These are phyloP conservation scores for Chamaedrilus cognettii DNA, from an alignment of 2,888 invertebrate species.

Conservation along the genomic window DNA sequence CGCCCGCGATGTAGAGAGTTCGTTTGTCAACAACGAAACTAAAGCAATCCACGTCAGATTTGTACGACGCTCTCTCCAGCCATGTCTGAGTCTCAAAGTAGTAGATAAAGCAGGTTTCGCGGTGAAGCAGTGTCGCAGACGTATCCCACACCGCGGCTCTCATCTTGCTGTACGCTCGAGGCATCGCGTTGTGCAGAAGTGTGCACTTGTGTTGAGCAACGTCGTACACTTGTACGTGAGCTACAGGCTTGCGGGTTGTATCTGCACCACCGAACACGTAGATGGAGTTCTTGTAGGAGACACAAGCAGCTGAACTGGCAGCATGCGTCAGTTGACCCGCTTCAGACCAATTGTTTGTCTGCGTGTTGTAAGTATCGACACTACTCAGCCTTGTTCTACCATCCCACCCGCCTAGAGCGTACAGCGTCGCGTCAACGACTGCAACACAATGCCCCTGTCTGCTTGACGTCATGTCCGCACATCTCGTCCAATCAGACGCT, in stretches of 20 bases:
- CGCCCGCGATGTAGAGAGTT: neutral
- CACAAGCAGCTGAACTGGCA: neutral
- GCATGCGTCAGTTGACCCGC: neutral
- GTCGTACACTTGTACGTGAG: neutral
- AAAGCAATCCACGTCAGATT: neutral
- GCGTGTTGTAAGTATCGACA: neutral
- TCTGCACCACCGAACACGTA: neutral
- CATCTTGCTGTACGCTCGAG: neutral
- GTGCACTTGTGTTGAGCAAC: neutral
- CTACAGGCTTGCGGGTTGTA: neutral
- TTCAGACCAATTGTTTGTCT: neutral
- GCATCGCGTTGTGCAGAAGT: neutral
- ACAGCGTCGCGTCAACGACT: neutral
- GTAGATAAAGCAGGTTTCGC: neutral
- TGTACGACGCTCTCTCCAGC: neutral
- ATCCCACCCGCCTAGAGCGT: constrained; percentile 2
- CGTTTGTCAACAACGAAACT: neutral
- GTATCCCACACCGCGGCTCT: neutral
- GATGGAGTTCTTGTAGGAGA: neutral
- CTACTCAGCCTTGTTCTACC: neutral
- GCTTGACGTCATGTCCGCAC: neutral
- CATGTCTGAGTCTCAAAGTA: neutral
- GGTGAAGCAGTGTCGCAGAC: neutral
- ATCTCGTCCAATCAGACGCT: neutral
- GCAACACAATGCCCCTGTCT: neutral